Base-by-base conservation (phyloP, 2,888 invertebrate genomes). In the Melanophora roralis region DNA sequence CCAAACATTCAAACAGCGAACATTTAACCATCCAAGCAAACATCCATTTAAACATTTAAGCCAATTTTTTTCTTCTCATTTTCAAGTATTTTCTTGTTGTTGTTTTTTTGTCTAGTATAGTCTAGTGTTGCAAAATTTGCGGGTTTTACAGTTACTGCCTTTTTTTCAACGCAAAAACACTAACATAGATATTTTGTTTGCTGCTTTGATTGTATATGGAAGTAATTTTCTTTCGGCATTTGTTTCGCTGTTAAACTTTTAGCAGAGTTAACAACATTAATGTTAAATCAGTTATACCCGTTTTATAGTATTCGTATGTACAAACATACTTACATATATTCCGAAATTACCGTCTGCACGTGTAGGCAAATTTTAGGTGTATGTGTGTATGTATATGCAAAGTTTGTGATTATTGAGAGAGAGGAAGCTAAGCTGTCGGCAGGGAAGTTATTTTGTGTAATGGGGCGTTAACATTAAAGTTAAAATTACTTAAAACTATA, bases 41-140 rank as follows among this genome's bases (percentile, higher is more conserved):
- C 62, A 69, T 19, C 12, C 62, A 69, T 21, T 23, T 69, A 71
- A 34, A n/a, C 53, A 71, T 19, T 4, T 59, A 74, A 19, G 45
- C 53, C 34, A 67, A 34, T 38, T 55, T 73, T 73, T 38, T 23
- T 51, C 45, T 21, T 55, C 67, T 68, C n/a, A 49, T 53, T 43
- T 34, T 27, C 16, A 27, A 47, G 40, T 16, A 45, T 65, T 47
- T 79, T 71, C 47, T 60, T 53, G 47, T 32, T 64, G 19, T 40
- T 77, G 21, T 65, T 74, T 47, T 27, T 49, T 64, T 75, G 79
- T 79, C 79, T 79, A 79, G 75, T 74, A 64, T 65, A 64, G 76
- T 72, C 75, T 72, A 80, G 71, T 75, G 80, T 80, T 80, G 76
- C 72, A 80, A 80, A 68, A 76, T 80, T 72, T 80, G 71, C 55